phyloP scores from a whole-genome alignment of 2,888 invertebrate genomes.

The Netelia fuscicornis region DNA sequence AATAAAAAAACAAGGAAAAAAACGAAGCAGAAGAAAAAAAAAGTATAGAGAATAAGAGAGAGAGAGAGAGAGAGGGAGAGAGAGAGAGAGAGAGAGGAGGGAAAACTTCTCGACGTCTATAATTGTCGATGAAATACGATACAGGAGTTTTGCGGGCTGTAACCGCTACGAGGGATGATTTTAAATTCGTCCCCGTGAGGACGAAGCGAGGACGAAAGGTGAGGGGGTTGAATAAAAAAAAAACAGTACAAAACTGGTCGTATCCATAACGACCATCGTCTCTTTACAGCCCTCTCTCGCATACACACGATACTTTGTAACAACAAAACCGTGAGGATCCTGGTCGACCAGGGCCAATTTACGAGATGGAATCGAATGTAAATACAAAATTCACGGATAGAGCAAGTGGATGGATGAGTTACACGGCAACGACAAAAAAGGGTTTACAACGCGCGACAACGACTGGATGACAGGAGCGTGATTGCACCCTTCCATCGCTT shows the following conservation, averaged over 20 bases:
- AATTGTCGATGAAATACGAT: constrained; percentile 74
- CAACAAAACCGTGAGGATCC: constrained; percentile 13
- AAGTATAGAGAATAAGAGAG: neutral
- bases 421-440: constrained; percentile 68
- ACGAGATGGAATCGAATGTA: constrained; percentile 60
- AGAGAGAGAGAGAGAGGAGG: neutral
- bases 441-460: constrained; percentile 29
- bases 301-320: constrained; percentile 23
- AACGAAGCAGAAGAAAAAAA: constrained; percentile 27
- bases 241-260: neutral
- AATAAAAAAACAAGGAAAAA: constrained; percentile 4
- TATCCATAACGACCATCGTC: constrained; percentile 21
- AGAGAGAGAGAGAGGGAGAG: neutral
- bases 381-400: constrained; percentile 54
- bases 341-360: constrained; percentile 43
- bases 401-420: constrained; percentile 56
- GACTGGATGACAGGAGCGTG: constrained; percentile 10
- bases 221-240: constrained; percentile 6
- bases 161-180: constrained; percentile 39
- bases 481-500: neutral
- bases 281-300: neutral
- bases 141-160: constrained; percentile 24
- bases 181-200: constrained; percentile 59
- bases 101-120: constrained; percentile 70
- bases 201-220: neutral